These are phyloP conservation scores for Ibycter americanus DNA, from an alignment of 2,797 vertebrate genomes.

Conservation along the genomic window DNA sequence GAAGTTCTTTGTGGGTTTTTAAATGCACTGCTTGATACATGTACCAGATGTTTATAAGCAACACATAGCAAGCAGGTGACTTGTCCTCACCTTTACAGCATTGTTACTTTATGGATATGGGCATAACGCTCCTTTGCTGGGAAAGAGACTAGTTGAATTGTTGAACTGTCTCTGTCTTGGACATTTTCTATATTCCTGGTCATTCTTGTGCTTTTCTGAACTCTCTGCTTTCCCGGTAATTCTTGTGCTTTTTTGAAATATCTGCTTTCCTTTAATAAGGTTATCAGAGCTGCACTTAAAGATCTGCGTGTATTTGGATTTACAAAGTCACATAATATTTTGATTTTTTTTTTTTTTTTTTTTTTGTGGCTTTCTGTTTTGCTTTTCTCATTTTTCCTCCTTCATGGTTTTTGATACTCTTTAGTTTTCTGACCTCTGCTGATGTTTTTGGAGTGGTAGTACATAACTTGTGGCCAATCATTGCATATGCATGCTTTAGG, in stretches of 20 bases:
- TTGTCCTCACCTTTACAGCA: not conserved
- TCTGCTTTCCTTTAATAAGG: not conserved
- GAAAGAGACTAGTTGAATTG: not conserved
- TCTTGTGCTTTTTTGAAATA: not conserved
- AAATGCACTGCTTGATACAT: not conserved
- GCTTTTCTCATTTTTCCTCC: not conserved
- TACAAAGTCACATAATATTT: not conserved
- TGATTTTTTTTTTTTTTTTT: not conserved
- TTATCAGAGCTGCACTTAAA: not conserved
- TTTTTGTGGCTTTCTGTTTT: not conserved
- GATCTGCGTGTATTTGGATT: not conserved
- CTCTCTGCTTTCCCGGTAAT: not conserved
- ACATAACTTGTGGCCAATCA: not conserved
- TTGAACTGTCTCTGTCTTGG: not conserved
- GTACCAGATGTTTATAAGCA: not conserved
- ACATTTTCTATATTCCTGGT: not conserved
- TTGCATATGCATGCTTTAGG: not conserved
- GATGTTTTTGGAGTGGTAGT: not conserved
- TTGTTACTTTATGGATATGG: not conserved
- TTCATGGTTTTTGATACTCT: not conserved
- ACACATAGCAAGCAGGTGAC: not conserved
- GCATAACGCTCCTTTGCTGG: not conserved
- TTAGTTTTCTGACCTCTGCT: not conserved
- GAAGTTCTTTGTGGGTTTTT: not conserved
- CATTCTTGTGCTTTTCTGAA: not conserved